A percentile compares a stretch with the other conserved stretches of the same genome.
These are phyloP conservation scores for Steromphala cineraria DNA, from an alignment of 2,888 invertebrate genomes.

Conservation along the genomic window DNA sequence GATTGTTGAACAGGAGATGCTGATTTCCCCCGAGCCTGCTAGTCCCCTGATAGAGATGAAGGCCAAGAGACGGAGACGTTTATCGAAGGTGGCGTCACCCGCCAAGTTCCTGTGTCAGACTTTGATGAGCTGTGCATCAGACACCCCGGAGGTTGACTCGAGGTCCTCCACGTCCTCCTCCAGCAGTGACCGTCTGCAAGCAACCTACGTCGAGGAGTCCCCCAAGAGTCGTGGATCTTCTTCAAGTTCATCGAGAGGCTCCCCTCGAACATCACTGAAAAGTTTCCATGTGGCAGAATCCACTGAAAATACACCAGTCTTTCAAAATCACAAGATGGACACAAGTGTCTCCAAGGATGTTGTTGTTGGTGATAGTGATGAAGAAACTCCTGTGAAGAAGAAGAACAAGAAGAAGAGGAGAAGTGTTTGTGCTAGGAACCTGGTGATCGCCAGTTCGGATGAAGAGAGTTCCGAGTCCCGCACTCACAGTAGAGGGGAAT, in stretches of 20 bases:
- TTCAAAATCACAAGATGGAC: not conserved
- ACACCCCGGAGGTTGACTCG: slow-evolving; percentile 30
- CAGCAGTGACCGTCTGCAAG: not conserved
- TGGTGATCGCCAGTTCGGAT: slow-evolving; percentile 53
- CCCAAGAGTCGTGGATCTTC: not conserved
- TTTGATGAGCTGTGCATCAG: slow-evolving; percentile 27
- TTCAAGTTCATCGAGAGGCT: not conserved
- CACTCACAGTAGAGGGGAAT: not conserved
- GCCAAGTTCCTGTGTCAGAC: slow-evolving; percentile 3
- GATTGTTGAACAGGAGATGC: slow-evolving; percentile 47
- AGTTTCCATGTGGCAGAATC: slow-evolving; percentile 26
- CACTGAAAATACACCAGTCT: slow-evolving; percentile 28
- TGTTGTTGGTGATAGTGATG: slow-evolving; percentile 30
- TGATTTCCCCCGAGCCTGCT: slow-evolving; percentile 56
- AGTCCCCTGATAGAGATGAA: slow-evolving; percentile 47
- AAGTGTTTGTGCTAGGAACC: slow-evolving; percentile 38
- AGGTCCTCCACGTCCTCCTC: not conserved
- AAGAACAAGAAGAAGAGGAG: slow-evolving; percentile 32
- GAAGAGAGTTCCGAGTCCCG: slow-evolving; percentile 33
- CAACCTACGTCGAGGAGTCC: slow-evolving; percentile 33
- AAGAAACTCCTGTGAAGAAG: slow-evolving; percentile 29
- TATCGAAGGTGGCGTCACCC: not conserved
- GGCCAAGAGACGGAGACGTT: slow-evolving; percentile 22
- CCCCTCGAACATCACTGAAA: not conserved
- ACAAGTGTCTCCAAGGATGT: slow-evolving; percentile 3